These are phyloP conservation scores for Ptilodon capucinus DNA, from an alignment of 2,888 invertebrate species.

Conservation along the genomic window DNA sequence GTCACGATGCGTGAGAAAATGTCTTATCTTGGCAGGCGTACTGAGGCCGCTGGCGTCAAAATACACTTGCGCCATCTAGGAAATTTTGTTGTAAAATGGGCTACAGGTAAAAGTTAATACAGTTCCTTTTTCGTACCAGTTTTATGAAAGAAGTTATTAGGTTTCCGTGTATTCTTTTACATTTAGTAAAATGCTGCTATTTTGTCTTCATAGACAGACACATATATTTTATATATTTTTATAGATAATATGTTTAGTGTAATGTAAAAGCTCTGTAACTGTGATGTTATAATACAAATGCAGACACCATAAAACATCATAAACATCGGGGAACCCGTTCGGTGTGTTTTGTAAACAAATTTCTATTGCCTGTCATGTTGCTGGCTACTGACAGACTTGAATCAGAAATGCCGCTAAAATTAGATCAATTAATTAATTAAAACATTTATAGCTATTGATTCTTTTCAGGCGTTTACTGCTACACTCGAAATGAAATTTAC, in stretches of 20 bases:
- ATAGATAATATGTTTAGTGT: neutral
- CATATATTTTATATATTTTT: neutral
- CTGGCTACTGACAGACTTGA: conserved; percentile 11
- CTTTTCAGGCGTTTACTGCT: conserved; percentile 18
- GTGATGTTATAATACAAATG: conserved; percentile 26
- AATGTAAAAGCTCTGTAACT: conserved; percentile 13
- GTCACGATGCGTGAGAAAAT: no score
- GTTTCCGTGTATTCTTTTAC: no score
- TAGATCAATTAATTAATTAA: neutral
- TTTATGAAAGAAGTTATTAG: no score
- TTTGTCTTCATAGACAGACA: neutral
- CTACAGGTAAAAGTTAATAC: no score
- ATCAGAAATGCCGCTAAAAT: neutral
- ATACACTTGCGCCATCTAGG: no score
- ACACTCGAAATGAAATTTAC: no score
- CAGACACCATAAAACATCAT: conserved; percentile 38
- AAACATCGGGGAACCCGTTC: conserved; percentile 36
- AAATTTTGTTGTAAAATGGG: no score
- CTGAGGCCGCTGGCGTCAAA: no score
- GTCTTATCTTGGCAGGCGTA: no score
- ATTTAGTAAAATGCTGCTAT: no score
- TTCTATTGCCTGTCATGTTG: conserved; percentile 18
- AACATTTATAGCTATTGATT: conserved; percentile 11
- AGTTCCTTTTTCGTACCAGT: no score
- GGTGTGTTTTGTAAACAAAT: conserved; percentile 31